Evolutionary conservation across 2,888 invertebrate species (phyloP), one percentile per base, ranked within the genome.

Genomic region (Polydrusus pterygomalis): DNA sequence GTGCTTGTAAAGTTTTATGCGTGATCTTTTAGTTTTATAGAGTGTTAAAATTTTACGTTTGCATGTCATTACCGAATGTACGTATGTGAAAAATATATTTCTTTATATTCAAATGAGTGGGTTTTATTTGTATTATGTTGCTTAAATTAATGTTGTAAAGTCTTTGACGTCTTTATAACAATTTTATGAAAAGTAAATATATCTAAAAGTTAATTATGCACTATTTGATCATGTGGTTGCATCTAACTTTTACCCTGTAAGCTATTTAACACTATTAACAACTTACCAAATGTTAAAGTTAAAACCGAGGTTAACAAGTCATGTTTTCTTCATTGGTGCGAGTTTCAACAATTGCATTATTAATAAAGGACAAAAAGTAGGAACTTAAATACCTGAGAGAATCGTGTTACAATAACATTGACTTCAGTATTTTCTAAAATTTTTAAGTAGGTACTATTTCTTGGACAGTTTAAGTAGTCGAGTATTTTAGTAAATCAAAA

Each of bases 101-200:
- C 6, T 25, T n/a, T 30, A 54, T 20, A 54, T 30, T 20, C n/a
- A 54, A 54, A 54, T 54, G 30, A 54, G 11, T n/a, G 25, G 1
- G 30, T n/a, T 11, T 54, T 30, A 54, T 54, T 20, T 2, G 7
- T 25, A 54, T 54, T n/a, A 25, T 17, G 11, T 18, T 20, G 6
- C 6, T 30, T 54, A 54, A n/a, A n/a, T n/a, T 54, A 8, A 30
- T 54, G n/a, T 54, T 54, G n/a, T 54, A 54, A 54, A 54, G 17
- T 47, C 7, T 3, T 13, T 47, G 47, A 47, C 47, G 47, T 47
- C 47, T 15, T 15, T 45, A 7, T 15, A 47, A 47, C 13, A 43
- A 13, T 43, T 13, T 1, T 2, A 43, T 9, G 10, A n/a, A n/a
- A n/a, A n/a, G n/a, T 2, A 2, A 43, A 13, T 9, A 9, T 43